phyloP scores from a whole-genome alignment of 2,888 invertebrate genomes.

The Periphyllus acericola region DNA sequence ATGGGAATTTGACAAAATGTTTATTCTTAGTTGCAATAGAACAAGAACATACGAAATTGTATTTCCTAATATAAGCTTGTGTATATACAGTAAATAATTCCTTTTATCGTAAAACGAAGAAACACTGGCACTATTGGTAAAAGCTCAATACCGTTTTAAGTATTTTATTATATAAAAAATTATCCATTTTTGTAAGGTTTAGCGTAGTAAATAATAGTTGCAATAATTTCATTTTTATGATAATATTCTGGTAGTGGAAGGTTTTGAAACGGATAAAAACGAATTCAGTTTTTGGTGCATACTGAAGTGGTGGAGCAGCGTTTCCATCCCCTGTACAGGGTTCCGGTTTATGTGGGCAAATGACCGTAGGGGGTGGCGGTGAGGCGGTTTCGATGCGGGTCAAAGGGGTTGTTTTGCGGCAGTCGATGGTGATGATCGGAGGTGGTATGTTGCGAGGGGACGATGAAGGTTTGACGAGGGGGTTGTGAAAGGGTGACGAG shows the following conservation, averaged over 20 bases:
- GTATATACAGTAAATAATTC: neutral
- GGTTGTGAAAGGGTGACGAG: constrained; percentile 22
- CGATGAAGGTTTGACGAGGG: neutral
- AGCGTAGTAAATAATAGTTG: constrained; percentile 48
- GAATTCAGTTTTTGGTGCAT: constrained; percentile 18
- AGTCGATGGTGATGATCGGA: neutral
- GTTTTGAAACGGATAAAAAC: neutral
- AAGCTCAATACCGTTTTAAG: neutral
- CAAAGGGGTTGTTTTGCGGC: constrained; percentile 56
- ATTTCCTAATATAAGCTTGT: neutral
- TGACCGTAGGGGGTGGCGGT: constrained; percentile 34
- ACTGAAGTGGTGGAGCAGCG: neutral
- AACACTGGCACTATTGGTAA: neutral
- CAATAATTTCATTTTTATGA: constrained; percentile 39
- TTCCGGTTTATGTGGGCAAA: constrained; percentile 58
- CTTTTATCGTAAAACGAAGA: neutral
- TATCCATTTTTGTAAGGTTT: neutral
- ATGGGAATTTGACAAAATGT: neutral
- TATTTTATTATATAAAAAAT: neutral
- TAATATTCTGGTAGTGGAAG: constrained; percentile 9
- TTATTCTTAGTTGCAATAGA: neutral
- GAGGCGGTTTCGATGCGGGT: constrained; percentile 50
- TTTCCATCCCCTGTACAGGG: constrained; percentile 10
- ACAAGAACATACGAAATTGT: neutral
- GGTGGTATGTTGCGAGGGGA: neutral